Evolutionary conservation across 2,888 invertebrate genomes (phyloP).

Genomic region (Ormyrus pomaceus): DNA sequence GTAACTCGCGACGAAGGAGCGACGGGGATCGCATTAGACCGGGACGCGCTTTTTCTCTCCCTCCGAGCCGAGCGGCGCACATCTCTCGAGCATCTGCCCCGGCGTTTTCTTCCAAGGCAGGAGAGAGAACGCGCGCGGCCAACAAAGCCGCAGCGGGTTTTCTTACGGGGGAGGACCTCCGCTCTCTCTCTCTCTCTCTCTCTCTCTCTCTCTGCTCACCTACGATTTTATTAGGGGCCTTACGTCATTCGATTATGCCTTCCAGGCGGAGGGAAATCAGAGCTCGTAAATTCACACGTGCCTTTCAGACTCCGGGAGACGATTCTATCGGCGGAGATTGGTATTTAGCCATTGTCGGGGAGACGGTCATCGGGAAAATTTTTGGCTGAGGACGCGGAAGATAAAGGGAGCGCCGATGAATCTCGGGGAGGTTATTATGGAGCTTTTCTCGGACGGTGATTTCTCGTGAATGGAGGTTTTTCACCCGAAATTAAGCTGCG

Average conservation of each 20-base stretch:
- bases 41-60: conserved; percentile 24
- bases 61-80: not conserved
- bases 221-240: conserved; percentile 75
- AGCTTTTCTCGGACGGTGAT: not conserved
- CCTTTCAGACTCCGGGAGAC: conserved; percentile 15
- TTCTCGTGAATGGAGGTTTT: conserved; percentile 23
- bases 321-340: not conserved
- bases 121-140: not conserved
- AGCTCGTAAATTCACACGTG: conserved; percentile 55
- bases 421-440: conserved; percentile 19
- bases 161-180: conserved; percentile 69
- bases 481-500: too few species aligned
- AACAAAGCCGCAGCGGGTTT: conserved; percentile 51
- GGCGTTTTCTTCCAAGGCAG: conserved; percentile 43
- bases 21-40: conserved; percentile 48
- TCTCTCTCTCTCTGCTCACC: conserved; percentile 71
- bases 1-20: not conserved
- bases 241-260: conserved; percentile 72
- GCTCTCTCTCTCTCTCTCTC: conserved; percentile 68
- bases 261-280: conserved; percentile 32
- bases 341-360: conserved; percentile 23
- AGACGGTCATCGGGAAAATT: conserved; percentile 44
- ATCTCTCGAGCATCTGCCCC: conserved; percentile 40
- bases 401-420: conserved; percentile 13
- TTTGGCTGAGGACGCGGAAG: conserved; percentile 4